Evolutionary conservation across 2,888 invertebrate species (phyloP).

Genomic region (Euspilapteryx auroguttella): DNA sequence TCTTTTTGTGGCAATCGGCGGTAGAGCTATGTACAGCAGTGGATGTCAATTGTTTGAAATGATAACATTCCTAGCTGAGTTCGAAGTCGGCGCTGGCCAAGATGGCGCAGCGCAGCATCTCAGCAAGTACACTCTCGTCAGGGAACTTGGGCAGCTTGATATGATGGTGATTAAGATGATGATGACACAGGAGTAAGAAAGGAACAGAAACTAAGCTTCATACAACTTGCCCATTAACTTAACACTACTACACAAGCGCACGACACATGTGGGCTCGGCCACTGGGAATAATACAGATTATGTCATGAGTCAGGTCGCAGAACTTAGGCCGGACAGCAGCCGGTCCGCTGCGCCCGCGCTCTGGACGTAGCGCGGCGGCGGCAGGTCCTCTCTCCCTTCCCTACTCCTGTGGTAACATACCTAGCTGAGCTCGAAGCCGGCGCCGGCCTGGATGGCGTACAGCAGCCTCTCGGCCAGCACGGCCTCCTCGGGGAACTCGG

Average conservation of each 20-base stretch:
- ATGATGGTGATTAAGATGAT: too few relatives aligned
- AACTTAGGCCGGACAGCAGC: slow-evolving; percentile 95
- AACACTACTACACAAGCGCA: too few relatives aligned
- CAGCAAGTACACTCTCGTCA: slow-evolving; percentile 73
- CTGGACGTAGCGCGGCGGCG: slow-evolving; percentile 96
- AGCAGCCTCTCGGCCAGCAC: slow-evolving; percentile 80
- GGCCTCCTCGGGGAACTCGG: slow-evolving; percentile 80
- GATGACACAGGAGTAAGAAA: too few relatives aligned
- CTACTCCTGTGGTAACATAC: too few relatives aligned
- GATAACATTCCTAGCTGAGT: slow-evolving; percentile 81
- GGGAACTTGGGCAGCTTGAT: slow-evolving; percentile 91
- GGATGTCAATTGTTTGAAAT: too few relatives aligned
- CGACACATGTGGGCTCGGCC: too few relatives aligned
- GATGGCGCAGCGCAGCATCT: slow-evolving; percentile 90
- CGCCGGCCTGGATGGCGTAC: slow-evolving; percentile 92
- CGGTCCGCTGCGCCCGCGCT: slow-evolving; percentile 88
- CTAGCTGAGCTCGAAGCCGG: slow-evolving; percentile 94
- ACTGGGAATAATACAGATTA: too few relatives aligned
- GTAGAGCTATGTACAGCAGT: too few relatives aligned
- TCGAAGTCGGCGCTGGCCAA: slow-evolving; percentile 97
- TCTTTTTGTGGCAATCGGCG: too few relatives aligned
- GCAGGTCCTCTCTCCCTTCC: slow-evolving; percentile 89
- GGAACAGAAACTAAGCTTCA: too few relatives aligned
- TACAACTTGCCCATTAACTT: too few relatives aligned
- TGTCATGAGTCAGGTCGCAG: slow-evolving; percentile 97